These are phyloP conservation scores for Plestiodon gilberti DNA, from an alignment of 2,113 vertebrate genomes.

Conservation along the genomic window DNA sequence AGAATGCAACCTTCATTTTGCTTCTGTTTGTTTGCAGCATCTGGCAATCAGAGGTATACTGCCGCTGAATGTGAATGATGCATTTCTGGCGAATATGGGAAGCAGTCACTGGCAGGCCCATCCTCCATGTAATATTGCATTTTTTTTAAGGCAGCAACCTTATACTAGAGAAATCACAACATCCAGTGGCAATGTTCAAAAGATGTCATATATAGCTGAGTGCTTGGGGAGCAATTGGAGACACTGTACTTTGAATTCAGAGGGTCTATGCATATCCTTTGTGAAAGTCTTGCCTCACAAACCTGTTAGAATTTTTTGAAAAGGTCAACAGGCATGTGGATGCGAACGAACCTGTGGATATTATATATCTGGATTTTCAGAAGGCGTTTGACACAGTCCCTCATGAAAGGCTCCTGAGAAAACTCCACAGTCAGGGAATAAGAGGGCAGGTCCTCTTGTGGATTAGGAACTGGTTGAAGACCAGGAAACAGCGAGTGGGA, in stretches of 20 bases:
- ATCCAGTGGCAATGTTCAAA: not conserved
- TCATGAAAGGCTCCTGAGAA: no score
- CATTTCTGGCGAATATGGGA: not conserved
- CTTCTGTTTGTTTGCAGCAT: not conserved
- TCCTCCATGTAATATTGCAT: slow-evolving; percentile 1
- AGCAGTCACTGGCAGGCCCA: not conserved
- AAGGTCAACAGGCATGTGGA: no score
- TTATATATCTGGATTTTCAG: no score
- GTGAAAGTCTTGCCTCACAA: no score
- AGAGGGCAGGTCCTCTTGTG: no score
- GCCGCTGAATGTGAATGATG: not conserved
- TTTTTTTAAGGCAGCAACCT: not conserved
- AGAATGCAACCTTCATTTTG: not conserved
- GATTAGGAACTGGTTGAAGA: no score
- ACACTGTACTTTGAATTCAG: not conserved
- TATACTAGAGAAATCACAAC: not conserved
- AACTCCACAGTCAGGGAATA: no score
- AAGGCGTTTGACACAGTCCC: no score
- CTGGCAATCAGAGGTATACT: not conserved
- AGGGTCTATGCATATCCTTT: not conserved
- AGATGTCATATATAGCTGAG: not conserved
- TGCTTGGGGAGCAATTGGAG: not conserved
- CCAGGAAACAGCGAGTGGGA: no score
- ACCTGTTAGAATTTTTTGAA: no score
- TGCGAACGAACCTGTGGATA: no score